Base-by-base conservation (phyloP, 2,797 vertebrate genomes). In the Nannoperca obscura region DNA sequence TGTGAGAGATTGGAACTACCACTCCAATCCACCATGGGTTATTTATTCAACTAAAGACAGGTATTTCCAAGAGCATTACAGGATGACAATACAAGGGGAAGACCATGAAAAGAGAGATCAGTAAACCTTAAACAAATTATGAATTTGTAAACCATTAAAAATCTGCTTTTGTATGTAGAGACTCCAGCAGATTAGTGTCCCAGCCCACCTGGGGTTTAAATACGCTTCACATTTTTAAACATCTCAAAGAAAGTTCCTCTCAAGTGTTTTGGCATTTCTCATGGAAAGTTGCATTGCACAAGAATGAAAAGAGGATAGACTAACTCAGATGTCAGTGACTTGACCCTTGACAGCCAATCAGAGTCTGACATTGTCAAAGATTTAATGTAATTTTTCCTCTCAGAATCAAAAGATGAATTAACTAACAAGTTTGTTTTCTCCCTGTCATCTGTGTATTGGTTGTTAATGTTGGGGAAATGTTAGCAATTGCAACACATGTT, bases 31-130 rank as follows among this genome's bases (percentile, higher is more conserved):
- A 82, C 90, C 86, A 58, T 74, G 73, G 87, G 90, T 89, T 94
- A 90, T 95, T 94, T 94, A 94, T 92, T 91, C 88, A 92, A 69
- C 80, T 67, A 91, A 78, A 81, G 86, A 84, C 82, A 14, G 76
- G 81, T 84, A 77, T 86, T 90, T 88, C 93, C 78, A 90, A 83
- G 70, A 78, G 78, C 73, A 86, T 88, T 78, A 85, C 55, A 59
- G 73, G 47, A 44, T 88, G 76, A 92, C 85, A 92, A 89, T 87
- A 76, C 57, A 58, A 82, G 76, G 77, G 59, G 59, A 77, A 85
- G 79, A 61, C 47, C 62, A 62, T 81, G 66, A 88, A 92, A 90
- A 80, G 76, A 72, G 74, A 85, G 83, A 82, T 87, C 68, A 85
- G 76, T 65, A 83, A 86, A 76, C 68, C 80, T 88, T 74, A 86